Evolutionary conservation across 1,140 invertebrate species (phyloP).

Genomic region (Hypsibius dujardini): DNA sequence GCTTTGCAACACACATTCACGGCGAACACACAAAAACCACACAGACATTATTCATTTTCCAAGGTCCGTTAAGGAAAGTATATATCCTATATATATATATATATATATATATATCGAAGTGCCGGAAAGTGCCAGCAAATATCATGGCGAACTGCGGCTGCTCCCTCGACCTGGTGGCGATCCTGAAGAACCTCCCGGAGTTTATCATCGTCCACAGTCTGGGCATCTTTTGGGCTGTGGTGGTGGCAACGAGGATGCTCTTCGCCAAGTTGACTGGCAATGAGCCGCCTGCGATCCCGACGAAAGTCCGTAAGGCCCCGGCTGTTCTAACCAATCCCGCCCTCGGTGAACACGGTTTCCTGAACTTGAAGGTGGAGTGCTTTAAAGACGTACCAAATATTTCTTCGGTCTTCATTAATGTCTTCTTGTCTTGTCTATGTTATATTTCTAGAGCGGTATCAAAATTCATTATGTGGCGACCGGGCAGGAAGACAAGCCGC

Average conservation of each 20-base stretch:
- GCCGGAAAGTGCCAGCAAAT: too few relatives aligned
- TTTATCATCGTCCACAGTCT: too few relatives aligned
- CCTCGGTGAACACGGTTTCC: background rate
- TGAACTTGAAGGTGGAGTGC: background rate
- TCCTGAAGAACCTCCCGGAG: too few relatives aligned
- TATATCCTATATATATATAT: too few relatives aligned
- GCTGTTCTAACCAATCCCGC: background rate
- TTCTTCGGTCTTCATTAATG: background rate
- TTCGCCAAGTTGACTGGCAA: background rate
- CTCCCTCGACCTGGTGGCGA: too few relatives aligned
- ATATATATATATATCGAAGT: too few relatives aligned
- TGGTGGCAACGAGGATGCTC: background rate
- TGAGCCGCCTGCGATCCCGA: background rate
- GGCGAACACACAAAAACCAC: too few relatives aligned
- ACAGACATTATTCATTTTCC: too few relatives aligned
- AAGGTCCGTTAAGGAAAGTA: too few relatives aligned
- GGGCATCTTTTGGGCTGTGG: background rate
- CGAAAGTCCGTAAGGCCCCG: background rate
- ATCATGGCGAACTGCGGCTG: too few relatives aligned
- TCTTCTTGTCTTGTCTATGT: background rate
- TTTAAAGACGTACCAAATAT: background rate
- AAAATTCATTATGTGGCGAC: constrained; percentile 57
- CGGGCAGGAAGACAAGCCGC: constrained; percentile 40
- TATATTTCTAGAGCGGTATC: constrained; percentile 38
- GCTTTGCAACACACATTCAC: too few relatives aligned